A percentile compares a stretch with the other conserved stretches of the same genome.
Conservation (phyloP, 2,888 invertebrate species). For the Selenia dentaria region DNA sequence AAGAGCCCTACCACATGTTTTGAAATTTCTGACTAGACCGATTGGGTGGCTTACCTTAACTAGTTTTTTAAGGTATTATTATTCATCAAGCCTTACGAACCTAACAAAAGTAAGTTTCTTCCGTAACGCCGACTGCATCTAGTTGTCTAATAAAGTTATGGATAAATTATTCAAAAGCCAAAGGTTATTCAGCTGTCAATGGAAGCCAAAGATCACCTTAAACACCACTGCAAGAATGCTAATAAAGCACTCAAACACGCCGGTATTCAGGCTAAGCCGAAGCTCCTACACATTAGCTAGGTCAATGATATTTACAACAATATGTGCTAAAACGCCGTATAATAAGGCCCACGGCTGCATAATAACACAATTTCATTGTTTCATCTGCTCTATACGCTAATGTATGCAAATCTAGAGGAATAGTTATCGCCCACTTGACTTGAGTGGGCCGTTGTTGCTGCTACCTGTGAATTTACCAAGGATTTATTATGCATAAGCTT, state of each 20-base stretch:
- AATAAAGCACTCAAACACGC: constrained; percentile 5
- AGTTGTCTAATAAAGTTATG: too few relatives aligned
- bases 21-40: too few relatives aligned
- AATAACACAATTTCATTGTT: constrained; percentile 60
- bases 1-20: too few relatives aligned
- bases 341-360: constrained; percentile 33
- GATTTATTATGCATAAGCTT: constrained; percentile 16
- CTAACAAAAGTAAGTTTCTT: too few relatives aligned
- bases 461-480: constrained; percentile 25
- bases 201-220: neutral
- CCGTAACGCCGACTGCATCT: too few relatives aligned
- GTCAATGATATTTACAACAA: constrained; percentile 35
- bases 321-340: constrained; percentile 30
- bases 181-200: neutral
- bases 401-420: constrained; percentile 42
- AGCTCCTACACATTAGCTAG: constrained; percentile 23
- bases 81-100: too few relatives aligned
- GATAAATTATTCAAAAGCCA: too few relatives aligned
- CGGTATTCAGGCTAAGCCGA: constrained; percentile 16
- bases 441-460: constrained; percentile 24
- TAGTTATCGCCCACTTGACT: constrained; percentile 23
- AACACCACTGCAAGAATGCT: neutral
- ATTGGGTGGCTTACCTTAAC: too few relatives aligned
- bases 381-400: constrained; percentile 54
- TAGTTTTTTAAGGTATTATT: too few relatives aligned